Evolutionary conservation across 1,140 invertebrate species (phyloP), one percentile per base, ranked within the genome.

Genomic region (Drosophila funebris): DNA sequence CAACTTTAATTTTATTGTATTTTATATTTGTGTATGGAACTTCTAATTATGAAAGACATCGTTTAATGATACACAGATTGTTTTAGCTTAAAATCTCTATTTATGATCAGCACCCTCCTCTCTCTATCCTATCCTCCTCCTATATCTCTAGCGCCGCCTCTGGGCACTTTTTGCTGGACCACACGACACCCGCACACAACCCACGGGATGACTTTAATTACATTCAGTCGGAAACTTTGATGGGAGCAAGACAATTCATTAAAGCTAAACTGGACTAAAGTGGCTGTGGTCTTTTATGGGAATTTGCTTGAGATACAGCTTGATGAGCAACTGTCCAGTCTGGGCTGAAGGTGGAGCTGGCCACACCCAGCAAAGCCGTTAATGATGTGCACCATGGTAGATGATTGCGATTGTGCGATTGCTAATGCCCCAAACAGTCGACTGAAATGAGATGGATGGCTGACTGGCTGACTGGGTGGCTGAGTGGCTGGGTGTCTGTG

Each of bases 301-400:
- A 60, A 80, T 87, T 77, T 81, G 39, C 29, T 39, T 33, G 57
- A 64, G 14, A 57, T 46, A 41, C 27, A 29, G 20, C 67, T 66
- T 71, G 64, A 77, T 72, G 62, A 68, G 75, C 46, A 29, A 62
- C 62, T 39, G 46, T 20, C 61, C 50, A 69, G 43, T 20, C 18
- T 16, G 18, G 22, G 24, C 16, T 18, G 57, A 14, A 14, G 54
- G 46, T 50, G 46, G 46, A 50, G 16, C 27, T 31, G 27, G 46
- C 46, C 46, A 50, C 46, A 50, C 46, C 46, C 46, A 37, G 14
- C 16, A 53, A 60, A 75, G 50, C 53, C 79, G 83, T 88, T 88
- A 88, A 88, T 88, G 83, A 84, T 84, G 79, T 83, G 67, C 78
- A 76, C 48, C 68, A 81, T 61, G 67, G 61, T 50, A 70, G 81